A percentile compares a stretch with the other conserved stretches of the same genome.
These are phyloP conservation scores for Acanthosepion esculentum DNA, from an alignment of 2,888 invertebrate species.

Conservation along the genomic window DNA sequence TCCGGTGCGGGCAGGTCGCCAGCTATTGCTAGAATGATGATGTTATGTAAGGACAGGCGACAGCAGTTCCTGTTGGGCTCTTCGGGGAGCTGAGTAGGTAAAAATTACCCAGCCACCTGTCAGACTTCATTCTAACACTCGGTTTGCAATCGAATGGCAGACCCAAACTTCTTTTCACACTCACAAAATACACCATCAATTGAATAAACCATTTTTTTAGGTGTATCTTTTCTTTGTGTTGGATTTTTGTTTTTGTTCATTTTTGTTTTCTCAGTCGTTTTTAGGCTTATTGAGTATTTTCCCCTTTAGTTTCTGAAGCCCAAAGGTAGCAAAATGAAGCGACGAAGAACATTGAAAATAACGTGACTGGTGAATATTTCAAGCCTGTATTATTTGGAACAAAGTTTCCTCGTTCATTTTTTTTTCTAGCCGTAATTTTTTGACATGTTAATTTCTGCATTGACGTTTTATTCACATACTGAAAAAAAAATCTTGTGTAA, in stretches of 20 bases:
- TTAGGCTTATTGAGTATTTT: not conserved
- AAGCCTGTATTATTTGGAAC: not conserved
- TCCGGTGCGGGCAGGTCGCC: conserved; percentile 18
- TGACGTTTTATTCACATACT: too few relatives aligned
- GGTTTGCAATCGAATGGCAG: not conserved
- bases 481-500: too few relatives aligned
- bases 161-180: not conserved
- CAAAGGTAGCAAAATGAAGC: not conserved
- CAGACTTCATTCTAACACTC: not conserved
- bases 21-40: conserved; percentile 33
- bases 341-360: not conserved
- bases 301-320: not conserved
- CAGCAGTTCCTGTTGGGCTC: not conserved
- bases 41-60: not conserved
- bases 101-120: not conserved
- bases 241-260: not conserved
- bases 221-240: not conserved
- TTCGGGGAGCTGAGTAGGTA: not conserved
- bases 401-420: not conserved
- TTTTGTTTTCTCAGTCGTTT: not conserved
- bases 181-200: not conserved
- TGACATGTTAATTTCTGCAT: too few relatives aligned
- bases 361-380: not conserved
- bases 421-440: not conserved
- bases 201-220: not conserved